A percentile compares a stretch with the other conserved stretches of the same genome.
phyloP scores from a whole-genome alignment of 2,797 vertebrate species.

The Galago senegalensis region DNA sequence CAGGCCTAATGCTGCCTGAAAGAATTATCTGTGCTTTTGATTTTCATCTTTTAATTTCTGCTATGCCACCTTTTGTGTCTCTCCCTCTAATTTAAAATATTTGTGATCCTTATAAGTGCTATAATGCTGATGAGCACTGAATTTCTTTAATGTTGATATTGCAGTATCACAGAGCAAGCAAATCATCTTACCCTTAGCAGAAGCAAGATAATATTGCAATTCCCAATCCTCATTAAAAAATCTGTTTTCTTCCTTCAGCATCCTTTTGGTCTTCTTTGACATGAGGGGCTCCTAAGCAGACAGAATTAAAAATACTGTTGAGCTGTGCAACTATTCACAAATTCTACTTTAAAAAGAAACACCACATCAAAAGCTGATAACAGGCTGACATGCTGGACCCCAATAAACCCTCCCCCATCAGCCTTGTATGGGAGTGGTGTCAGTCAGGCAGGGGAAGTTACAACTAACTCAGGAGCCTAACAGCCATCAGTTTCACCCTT shows the following conservation, averaged over 20 bases:
- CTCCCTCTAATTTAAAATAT: neutral
- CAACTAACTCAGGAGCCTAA: neutral
- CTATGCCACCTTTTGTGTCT: neutral
- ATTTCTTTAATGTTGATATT: neutral
- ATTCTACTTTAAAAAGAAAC: neutral
- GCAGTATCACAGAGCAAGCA: neutral
- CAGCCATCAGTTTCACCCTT: neutral
- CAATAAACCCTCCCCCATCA: neutral
- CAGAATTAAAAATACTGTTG: neutral
- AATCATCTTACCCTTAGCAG: neutral
- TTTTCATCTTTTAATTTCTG: neutral
- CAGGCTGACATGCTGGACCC: neutral
- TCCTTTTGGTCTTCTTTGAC: neutral
- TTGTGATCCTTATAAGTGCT: neutral
- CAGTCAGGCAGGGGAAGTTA: neutral
- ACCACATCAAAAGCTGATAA: neutral
- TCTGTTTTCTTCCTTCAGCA: neutral
- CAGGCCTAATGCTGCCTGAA: neutral
- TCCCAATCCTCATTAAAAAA: neutral
- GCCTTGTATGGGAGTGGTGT: fast-evolving
- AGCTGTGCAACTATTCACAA: neutral
- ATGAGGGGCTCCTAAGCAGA: neutral
- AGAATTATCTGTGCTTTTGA: neutral
- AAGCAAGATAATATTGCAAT: neutral
- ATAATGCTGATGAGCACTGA: neutral